Conservation (phyloP, 2,888 invertebrate genomes). For the Eudasyphora cyanicolor region DNA sequence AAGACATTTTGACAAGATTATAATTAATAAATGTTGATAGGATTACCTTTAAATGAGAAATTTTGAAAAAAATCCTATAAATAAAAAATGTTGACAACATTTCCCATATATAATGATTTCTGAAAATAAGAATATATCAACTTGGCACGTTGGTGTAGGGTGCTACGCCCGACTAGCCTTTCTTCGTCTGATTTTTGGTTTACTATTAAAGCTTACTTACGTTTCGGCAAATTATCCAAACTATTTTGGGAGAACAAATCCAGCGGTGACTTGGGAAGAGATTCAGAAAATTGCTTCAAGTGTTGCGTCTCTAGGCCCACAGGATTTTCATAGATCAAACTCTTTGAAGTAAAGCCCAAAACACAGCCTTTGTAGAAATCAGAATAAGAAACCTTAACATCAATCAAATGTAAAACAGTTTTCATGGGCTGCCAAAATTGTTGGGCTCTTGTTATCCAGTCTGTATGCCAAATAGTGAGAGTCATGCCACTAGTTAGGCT, state of each 20-base stretch:
- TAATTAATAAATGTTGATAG: too few relatives aligned
- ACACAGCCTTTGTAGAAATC: conserved; percentile 81
- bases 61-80: too few relatives aligned
- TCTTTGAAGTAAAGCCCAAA: conserved; percentile 81
- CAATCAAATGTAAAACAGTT: conserved; percentile 87
- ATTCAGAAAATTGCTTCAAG: conserved; percentile 74
- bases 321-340: conserved; percentile 88
- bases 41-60: too few relatives aligned
- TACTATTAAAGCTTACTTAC: too few relatives aligned
- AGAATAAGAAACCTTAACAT: conserved; percentile 84
- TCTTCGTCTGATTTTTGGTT: too few relatives aligned
- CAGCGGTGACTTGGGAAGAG: conserved; percentile 59
- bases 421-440: conserved; percentile 84
- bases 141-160: too few relatives aligned
- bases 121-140: too few relatives aligned
- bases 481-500: conserved; percentile 83
- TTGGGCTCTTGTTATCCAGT: conserved; percentile 84
- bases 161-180: too few relatives aligned
- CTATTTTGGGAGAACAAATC: conserved; percentile 67
- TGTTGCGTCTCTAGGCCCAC: conserved; percentile 83
- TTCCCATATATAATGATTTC: too few relatives aligned
- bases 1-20: too few relatives aligned
- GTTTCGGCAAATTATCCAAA: conserved; percentile 75
- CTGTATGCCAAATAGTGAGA: conserved; percentile 85
- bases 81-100: too few relatives aligned